Evolutionary conservation across 2,888 invertebrate species (phyloP).

Genomic region (Lamellibrachia satsuma): DNA sequence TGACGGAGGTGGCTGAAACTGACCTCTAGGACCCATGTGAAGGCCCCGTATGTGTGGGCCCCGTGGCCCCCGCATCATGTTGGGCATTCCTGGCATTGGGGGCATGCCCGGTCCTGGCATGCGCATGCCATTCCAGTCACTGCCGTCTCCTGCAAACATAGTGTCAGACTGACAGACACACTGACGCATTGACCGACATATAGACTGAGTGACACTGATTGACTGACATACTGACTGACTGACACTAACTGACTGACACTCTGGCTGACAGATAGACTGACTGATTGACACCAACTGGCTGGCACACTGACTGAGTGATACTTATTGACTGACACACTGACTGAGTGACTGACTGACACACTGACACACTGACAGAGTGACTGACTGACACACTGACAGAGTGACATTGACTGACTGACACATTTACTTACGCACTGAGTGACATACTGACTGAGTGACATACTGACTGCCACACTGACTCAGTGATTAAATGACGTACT

Average conservation of each 20-base stretch:
- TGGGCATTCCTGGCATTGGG: not conserved
- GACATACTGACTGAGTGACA: too few relatives aligned
- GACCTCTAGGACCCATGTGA: not conserved
- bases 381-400: not conserved
- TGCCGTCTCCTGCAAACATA: not conserved
- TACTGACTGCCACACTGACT: too few relatives aligned
- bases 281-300: not conserved
- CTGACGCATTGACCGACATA: not conserved
- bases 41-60: not conserved
- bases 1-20: not conserved
- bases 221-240: not conserved
- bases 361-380: not conserved
- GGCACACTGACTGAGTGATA: not conserved
- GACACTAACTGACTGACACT: not conserved
- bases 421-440: too few relatives aligned
- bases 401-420: not conserved
- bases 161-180: not conserved
- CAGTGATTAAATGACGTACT: not conserved
- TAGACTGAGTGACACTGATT: not conserved
- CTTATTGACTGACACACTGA: too few relatives aligned
- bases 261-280: not conserved
- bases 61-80: not conserved
- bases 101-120: constrained; percentile 17
- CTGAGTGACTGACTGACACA: too few relatives aligned
- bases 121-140: not conserved